Evolutionary conservation across 2,113 vertebrate genomes (phyloP), one percentile per base, ranked within the genome.

Genomic region (Rana temporaria): DNA sequence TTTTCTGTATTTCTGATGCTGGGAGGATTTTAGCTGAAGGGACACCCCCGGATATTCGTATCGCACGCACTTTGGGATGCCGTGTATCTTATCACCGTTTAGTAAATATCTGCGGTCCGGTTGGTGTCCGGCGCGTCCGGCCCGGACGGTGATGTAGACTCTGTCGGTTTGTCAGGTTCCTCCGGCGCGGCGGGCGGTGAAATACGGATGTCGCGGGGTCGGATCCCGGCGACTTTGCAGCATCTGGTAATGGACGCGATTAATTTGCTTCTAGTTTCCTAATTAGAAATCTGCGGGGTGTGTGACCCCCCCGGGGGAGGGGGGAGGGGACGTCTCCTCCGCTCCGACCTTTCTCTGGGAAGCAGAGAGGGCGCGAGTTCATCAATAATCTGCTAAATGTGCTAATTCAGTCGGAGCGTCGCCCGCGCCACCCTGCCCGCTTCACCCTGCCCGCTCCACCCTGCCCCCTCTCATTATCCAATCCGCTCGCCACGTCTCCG

Each of bases 301-400:
- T 64, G 57, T 67, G 59, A 59, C 70, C 79, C 48, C 18, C n/a
- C n/a, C n/a, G n/a, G n/a, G n/a, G n/a, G n/a, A n/a, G n/a, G n/a
- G n/a, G n/a, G n/a, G n/a, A 7, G 32, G 24, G 4, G 24, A 11
- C 15, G 16, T n/a, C 59, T 63, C 42, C 7, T 38, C 22, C 16
- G 0, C 1, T 38, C 48, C 20, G 70, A 74, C 60, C 79, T 82
- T 55, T 73, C 24, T 11, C 68, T 19, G 56, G 56, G 26, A 60
- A 66, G 1, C 78, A 71, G 18, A 42, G 38, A 64, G 34, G 6
- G 19, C 67, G 57, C 26, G 19, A 34, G 26, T 72, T 34, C 59
- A 18, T 81, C 59, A 26, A 55, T 82, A 59, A 67, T 66, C 30
- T 66, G 79, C n/a, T 73, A 81, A 82, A 74, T 82, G 52, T 22